phyloP scores from a whole-genome alignment of 2,888 invertebrate genomes.

The Macrostomum cliftonense region DNA sequence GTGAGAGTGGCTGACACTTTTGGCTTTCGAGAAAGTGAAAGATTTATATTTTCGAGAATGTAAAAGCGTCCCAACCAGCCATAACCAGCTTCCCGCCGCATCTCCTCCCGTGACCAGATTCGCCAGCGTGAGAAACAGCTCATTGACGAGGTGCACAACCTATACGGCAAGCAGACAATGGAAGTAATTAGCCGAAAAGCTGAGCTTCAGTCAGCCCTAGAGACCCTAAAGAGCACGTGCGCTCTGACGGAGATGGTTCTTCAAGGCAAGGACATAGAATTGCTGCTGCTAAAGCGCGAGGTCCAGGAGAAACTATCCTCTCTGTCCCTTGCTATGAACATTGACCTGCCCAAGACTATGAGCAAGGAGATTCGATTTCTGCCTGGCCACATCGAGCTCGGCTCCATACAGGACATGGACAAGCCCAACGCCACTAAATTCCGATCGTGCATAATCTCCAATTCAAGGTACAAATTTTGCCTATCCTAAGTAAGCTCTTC shows the following conservation, averaged over 20 bases:
- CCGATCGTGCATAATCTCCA: too few species aligned
- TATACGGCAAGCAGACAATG: conserved; percentile 33
- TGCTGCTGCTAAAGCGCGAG: conserved; percentile 30
- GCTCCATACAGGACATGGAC: conserved; percentile 10
- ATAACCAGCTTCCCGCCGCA: too few species aligned
- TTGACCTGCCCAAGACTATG: conserved; percentile 18
- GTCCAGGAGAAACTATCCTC: conserved; percentile 26
- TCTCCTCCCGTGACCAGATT: conserved; percentile 13
- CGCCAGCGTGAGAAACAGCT: conserved; percentile 31
- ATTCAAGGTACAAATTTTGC: too few species aligned
- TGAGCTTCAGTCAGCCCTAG: conserved; percentile 23
- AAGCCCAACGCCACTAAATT: neutral
- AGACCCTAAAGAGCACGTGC: conserved; percentile 35
- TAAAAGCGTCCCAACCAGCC: too few species aligned
- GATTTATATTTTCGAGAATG: too few species aligned
- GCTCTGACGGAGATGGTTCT: conserved; percentile 29
- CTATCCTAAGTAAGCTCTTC: too few species aligned
- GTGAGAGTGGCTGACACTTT: too few species aligned
- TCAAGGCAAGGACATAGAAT: conserved; percentile 30
- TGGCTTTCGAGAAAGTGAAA: too few species aligned
- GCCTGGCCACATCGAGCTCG: conserved; percentile 25
- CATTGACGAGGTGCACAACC: conserved; percentile 30
- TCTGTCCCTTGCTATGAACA: conserved; percentile 20
- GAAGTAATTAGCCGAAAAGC: conserved; percentile 25
- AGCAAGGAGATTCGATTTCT: conserved; percentile 21